phyloP scores from a whole-genome alignment of 1,140 invertebrate species.

The Apocrypta bakeri region DNA sequence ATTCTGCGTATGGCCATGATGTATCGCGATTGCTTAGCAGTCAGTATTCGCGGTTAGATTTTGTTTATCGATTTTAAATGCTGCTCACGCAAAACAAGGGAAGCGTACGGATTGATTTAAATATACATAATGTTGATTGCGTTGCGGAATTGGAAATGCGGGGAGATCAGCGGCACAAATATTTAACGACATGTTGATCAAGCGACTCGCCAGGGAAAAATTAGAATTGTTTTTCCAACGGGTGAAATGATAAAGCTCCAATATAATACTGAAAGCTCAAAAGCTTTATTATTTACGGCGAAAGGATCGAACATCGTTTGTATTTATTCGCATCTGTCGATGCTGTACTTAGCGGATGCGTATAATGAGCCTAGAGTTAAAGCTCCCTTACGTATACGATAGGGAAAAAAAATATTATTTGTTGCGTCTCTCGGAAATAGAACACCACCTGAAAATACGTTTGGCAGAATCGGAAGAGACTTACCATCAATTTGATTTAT shows the following conservation, averaged over 20 bases:
- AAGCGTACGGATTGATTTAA: not conserved
- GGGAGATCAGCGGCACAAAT: not conserved
- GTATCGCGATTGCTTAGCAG: too few species aligned
- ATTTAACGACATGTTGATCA: not conserved
- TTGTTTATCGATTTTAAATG: not conserved
- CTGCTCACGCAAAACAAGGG: too few species aligned
- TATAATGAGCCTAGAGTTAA: too few species aligned
- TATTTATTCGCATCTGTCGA: too few species aligned
- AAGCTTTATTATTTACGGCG: too few species aligned
- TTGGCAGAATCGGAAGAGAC: conserved; percentile 27
- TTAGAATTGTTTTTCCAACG: not conserved
- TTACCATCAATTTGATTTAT: conserved; percentile 39
- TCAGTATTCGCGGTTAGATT: not conserved
- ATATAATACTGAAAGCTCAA: too few species aligned
- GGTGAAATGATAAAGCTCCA: too few species aligned
- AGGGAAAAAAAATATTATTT: too few species aligned
- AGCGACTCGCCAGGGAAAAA: not conserved
- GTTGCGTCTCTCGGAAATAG: not conserved
- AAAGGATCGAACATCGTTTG: too few species aligned
- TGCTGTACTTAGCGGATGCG: too few species aligned
- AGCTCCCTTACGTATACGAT: too few species aligned
- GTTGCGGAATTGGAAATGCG: not conserved
- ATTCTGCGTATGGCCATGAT: too few species aligned
- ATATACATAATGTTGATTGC: not conserved
- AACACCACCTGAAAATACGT: conserved; percentile 23